Percentiles rank a stretch among this genome's conserved stretches.
Evolutionary conservation across 1,140 invertebrate genomes (phyloP).

Genomic region (Uloborus diversus): DNA sequence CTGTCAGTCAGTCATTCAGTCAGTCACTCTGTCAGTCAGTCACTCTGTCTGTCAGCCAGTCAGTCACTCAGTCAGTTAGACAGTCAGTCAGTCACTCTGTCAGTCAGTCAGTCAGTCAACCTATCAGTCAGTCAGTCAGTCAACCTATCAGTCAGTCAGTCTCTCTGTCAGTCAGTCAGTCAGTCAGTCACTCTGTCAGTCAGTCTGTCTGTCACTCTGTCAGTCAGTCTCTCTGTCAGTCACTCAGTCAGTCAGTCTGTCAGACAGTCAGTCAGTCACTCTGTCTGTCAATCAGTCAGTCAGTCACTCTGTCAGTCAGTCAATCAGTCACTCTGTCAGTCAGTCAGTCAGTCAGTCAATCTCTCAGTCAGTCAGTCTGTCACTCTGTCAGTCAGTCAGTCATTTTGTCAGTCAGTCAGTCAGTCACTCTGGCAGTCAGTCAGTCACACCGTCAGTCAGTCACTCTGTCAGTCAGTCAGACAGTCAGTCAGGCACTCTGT

Average conservation of each 20-base stretch:
- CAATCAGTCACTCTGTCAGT: neutral
- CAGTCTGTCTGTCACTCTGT: neutral
- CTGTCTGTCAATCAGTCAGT: slow-evolving; percentile 1
- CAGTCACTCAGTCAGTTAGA: neutral
- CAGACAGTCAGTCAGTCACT: neutral
- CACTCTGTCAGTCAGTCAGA: neutral
- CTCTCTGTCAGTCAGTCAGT: neutral
- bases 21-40: neutral
- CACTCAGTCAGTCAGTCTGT: neutral
- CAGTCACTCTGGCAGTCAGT: too few relatives aligned
- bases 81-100: neutral
- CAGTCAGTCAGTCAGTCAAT: neutral
- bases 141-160: neutral
- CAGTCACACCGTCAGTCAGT: too few relatives aligned
- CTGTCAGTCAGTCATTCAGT: neutral
- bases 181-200: neutral
- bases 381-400: too few relatives aligned
- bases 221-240: neutral
- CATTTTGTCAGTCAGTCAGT: too few relatives aligned
- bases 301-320: neutral
- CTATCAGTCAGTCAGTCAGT: neutral
- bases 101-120: neutral
- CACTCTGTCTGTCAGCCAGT: neutral
- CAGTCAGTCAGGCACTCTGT: neutral
- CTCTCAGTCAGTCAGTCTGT: slow-evolving; percentile 7